phyloP scores from a whole-genome alignment of 2,888 invertebrate genomes.

The Deladenus siricidicola region DNA sequence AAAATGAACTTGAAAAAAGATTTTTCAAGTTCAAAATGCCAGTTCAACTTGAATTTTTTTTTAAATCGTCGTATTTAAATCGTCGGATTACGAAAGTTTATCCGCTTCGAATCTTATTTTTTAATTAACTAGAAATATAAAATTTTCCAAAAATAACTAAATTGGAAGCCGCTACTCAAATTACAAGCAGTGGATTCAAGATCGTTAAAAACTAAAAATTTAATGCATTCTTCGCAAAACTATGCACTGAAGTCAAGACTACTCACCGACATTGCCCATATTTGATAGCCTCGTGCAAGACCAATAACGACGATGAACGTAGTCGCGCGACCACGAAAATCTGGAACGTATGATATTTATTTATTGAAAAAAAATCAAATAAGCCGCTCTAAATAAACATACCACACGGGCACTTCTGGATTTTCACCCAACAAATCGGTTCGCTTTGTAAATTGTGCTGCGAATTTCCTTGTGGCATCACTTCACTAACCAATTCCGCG shows the following conservation, averaged over 20 bases:
- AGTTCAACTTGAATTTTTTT: too few species aligned
- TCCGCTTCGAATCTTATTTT: too few species aligned
- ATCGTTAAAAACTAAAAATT: not conserved
- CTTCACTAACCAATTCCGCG: slow-evolving; percentile 44
- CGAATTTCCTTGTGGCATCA: slow-evolving; percentile 38
- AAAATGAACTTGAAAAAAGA: not conserved
- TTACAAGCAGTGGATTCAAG: not conserved
- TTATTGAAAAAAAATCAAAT: not conserved
- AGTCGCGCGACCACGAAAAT: slow-evolving; percentile 58
- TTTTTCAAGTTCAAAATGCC: too few species aligned
- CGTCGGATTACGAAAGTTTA: too few species aligned
- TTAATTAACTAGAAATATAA: too few species aligned
- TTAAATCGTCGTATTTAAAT: too few species aligned
- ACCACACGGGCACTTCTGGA: slow-evolving; percentile 29
- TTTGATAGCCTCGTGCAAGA: slow-evolving; percentile 74
- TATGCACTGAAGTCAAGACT: slow-evolving; percentile 4
- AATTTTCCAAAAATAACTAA: too few species aligned
- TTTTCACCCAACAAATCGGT: slow-evolving; percentile 33
- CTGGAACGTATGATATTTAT: not conserved
- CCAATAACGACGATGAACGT: slow-evolving; percentile 79
- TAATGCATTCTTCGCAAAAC: not conserved
- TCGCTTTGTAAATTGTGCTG: slow-evolving; percentile 22
- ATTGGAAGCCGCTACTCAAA: too few species aligned
- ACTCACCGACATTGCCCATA: slow-evolving; percentile 57
- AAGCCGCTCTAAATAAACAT: not conserved